phyloP scores from a whole-genome alignment of 2,888 invertebrate genomes.

The Cheilosia variabilis region DNA sequence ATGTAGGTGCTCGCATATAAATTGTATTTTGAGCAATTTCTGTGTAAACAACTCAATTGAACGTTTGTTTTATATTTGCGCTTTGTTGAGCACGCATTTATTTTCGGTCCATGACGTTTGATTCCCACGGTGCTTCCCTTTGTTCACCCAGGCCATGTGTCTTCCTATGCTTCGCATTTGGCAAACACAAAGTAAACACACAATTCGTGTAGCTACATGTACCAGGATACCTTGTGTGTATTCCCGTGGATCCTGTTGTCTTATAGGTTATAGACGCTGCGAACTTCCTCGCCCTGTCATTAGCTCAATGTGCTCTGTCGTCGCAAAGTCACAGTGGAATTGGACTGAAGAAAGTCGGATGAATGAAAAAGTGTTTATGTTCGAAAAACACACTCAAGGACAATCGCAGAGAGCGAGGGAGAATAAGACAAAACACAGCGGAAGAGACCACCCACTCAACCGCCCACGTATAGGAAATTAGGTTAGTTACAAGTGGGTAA shows the following conservation, averaged over 20 bases:
- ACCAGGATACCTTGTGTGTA: conserved; percentile 27
- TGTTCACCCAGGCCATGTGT: too few relatives aligned
- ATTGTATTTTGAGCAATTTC: conserved; percentile 68
- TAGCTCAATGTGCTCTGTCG: conserved; percentile 35
- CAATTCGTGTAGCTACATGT: conserved; percentile 10
- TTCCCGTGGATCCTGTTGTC: conserved; percentile 48
- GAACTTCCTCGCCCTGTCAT: conserved; percentile 63
- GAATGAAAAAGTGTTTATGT: conserved; percentile 53
- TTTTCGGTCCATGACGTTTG: conserved; percentile 34
- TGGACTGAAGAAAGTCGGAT: conserved; percentile 21
- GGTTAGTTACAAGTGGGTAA: conserved; percentile 75
- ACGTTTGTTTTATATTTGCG: conserved; percentile 48
- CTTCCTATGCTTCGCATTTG: background rate
- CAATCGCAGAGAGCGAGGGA: conserved; percentile 13
- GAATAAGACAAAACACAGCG: conserved; percentile 10
- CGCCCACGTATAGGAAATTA: conserved; percentile 62
- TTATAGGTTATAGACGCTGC: conserved; percentile 2
- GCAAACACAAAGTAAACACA: conserved; percentile 52
- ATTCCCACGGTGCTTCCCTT: conserved; percentile 56
- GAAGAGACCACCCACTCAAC: conserved; percentile 8
- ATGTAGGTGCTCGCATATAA: conserved; percentile 67
- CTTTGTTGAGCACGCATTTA: conserved; percentile 5
- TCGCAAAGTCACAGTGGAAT: conserved; percentile 9
- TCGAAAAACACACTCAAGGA: conserved; percentile 65
- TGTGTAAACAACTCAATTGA: conserved; percentile 69